Conservation (phyloP, 2,888 invertebrate genomes). For the Crocallis elinguaria region DNA sequence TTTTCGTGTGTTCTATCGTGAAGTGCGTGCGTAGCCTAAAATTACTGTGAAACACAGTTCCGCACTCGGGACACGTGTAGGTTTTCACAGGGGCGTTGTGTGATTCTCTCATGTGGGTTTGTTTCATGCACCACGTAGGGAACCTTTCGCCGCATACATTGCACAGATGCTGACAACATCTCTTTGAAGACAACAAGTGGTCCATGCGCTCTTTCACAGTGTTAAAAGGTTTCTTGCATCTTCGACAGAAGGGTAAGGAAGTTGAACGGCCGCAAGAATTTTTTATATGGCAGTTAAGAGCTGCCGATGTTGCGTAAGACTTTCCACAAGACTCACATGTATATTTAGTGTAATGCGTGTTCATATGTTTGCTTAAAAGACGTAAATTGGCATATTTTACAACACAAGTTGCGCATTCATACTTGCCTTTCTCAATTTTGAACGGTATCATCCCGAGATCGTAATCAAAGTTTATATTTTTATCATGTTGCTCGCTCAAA, state of each 20-base stretch:
- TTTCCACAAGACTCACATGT: slow-evolving; percentile 60
- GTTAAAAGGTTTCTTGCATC: slow-evolving; percentile 49
- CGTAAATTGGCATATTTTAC: slow-evolving; percentile 49
- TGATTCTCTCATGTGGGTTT: slow-evolving; percentile 45
- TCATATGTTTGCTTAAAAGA: slow-evolving; percentile 53
- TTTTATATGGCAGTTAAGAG: slow-evolving; percentile 46
- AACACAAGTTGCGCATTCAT: slow-evolving; percentile 50
- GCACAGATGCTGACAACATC: slow-evolving; percentile 54
- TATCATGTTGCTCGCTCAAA: slow-evolving; percentile 45
- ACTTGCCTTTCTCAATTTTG: slow-evolving; percentile 45
- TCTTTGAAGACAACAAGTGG: slow-evolving; percentile 43
- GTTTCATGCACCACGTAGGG: slow-evolving; percentile 46
- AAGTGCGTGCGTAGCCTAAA: slow-evolving; percentile 49
- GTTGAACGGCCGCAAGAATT: slow-evolving; percentile 43
- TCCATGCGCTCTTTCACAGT: slow-evolving; percentile 45
- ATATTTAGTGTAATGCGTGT: slow-evolving; percentile 52
- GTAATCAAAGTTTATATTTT: slow-evolving; percentile 42
- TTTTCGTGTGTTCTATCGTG: slow-evolving; percentile 46
- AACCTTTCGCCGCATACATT: slow-evolving; percentile 50
- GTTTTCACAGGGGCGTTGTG: slow-evolving; percentile 43
- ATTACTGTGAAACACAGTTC: slow-evolving; percentile 41
- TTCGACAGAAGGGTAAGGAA: slow-evolving; percentile 43
- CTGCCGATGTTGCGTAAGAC: slow-evolving; percentile 44
- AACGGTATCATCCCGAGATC: slow-evolving; percentile 55
- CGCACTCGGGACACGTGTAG: slow-evolving; percentile 53